Evolutionary conservation across 1,140 invertebrate genomes (phyloP).

Genomic region (Procambarus clarkii): DNA sequence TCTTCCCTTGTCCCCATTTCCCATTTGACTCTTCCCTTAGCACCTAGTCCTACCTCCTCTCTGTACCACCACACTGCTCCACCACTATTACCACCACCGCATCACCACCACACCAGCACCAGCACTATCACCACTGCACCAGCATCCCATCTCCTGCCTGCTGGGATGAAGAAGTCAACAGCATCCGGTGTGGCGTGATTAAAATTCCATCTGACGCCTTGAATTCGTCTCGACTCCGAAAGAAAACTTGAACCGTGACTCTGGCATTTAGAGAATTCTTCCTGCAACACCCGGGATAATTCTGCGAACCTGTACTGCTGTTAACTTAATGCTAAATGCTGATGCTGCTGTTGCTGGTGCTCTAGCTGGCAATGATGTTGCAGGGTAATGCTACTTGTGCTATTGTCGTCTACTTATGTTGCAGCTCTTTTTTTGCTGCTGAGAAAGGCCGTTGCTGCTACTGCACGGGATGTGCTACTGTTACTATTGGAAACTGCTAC

Average conservation of each 20-base stretch:
- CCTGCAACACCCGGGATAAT: constrained; percentile 51
- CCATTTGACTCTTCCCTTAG: too few species aligned
- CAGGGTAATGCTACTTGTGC: too few species aligned
- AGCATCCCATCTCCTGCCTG: background rate
- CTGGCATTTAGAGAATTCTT: constrained; percentile 59
- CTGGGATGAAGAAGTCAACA: constrained; percentile 48
- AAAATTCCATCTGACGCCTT: constrained; percentile 66
- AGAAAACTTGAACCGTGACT: constrained; percentile 47
- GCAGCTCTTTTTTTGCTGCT: too few species aligned
- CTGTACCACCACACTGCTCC: too few species aligned
- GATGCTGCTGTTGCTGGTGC: background rate
- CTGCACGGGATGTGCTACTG: too few species aligned
- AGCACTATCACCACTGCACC: background rate
- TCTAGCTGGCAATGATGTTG: too few species aligned
- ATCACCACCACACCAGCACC: background rate
- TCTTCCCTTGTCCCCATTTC: too few species aligned
- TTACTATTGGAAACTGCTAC: too few species aligned
- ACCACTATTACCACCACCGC: too few species aligned
- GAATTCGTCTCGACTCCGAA: constrained; percentile 52
- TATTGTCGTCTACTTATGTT: too few species aligned
- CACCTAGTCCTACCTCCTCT: too few species aligned
- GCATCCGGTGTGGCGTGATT: constrained; percentile 36
- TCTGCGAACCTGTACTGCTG: background rate
- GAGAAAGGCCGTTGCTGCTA: too few species aligned
- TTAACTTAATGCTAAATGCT: constrained; percentile 38